Evolutionary conservation across 2,888 invertebrate species (phyloP), one percentile per base, ranked within the genome.

Genomic region (Machimus rusticus): DNA sequence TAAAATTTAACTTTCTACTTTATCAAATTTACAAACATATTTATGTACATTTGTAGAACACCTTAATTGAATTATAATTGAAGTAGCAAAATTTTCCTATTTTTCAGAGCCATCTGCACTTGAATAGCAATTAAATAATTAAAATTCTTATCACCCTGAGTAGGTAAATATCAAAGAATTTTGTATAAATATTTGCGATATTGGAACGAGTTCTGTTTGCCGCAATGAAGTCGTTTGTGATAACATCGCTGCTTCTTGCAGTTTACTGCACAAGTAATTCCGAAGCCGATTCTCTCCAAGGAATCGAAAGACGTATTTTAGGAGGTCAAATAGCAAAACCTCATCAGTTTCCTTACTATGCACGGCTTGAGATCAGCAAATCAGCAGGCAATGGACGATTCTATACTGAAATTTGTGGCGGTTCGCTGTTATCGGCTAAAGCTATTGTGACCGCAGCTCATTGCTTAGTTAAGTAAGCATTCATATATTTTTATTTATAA

Each of bases 251-350:
- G 4, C 12, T 66, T 19, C 12, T 66, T 28, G 66, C 28, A 66
- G 28, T 28, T 66, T 66, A 66, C 28, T 66, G 66, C 4, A 28
- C 12, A 23, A 28, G 23, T 66, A 8, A 66, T 28, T 19, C 66
- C 23, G 19, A 19, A 8, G 23, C 66, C 5, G 19, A 0, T 66
- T 19, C 9, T 4, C 66, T 66, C 14, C 28, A 37, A 76, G 76
- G 76, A 76, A 31, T 76, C 19, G 76, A 37, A 34, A 92, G 91
- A 90, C 92, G 92, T 37, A 92, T 92, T 5, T 90, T 92, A 82
- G 92, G 92, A 46, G 92, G 92, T 34, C 90, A 90, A 88, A 91
- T 91, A 28, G 92, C 92, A 5, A 89, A 90, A 87, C 90, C 90
- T 0, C 89, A 91, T 78, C 89, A 90, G 46, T 92, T 92, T 85